phyloP scores from a whole-genome alignment of 2,888 invertebrate species.

The Ischnus inquisitorius region DNA sequence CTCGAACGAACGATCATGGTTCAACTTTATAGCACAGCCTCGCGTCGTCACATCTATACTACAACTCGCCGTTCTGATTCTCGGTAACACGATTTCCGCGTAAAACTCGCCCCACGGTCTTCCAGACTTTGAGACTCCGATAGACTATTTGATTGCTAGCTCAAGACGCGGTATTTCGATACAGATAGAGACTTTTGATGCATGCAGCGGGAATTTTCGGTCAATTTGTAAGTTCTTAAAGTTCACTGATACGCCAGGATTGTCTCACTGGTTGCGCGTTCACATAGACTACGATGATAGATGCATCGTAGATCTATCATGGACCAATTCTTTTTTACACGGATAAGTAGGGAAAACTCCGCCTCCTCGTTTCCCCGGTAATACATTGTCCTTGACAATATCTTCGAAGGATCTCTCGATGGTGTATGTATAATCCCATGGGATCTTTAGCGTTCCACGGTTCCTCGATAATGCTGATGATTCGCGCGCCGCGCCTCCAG shows the following conservation, averaged over 20 bases:
- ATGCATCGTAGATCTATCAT: too few relatives aligned
- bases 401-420: too few relatives aligned
- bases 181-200: too few relatives aligned
- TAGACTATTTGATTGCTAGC: not conserved
- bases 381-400: too few relatives aligned
- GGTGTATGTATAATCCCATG: not conserved
- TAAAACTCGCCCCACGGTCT: slow-evolving; percentile 68
- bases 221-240: too few relatives aligned
- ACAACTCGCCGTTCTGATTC: slow-evolving; percentile 68
- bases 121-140: slow-evolving; percentile 42
- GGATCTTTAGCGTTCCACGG: slow-evolving; percentile 47
- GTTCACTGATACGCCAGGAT: too few relatives aligned
- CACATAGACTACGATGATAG: too few relatives aligned
- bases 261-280: too few relatives aligned
- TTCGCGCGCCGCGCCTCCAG: slow-evolving; percentile 42
- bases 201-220: too few relatives aligned
- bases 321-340: too few relatives aligned
- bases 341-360: not conserved
- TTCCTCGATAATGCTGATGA: slow-evolving; percentile 47
- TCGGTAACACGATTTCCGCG: slow-evolving; percentile 78
- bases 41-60: slow-evolving; percentile 17
- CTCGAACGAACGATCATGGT: slow-evolving; percentile 54
- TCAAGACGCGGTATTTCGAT: too few relatives aligned
- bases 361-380: not conserved
- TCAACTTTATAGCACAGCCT: slow-evolving; percentile 47